These are phyloP conservation scores for Tenthredo distinguenda DNA, from an alignment of 2,888 invertebrate genomes.

Conservation along the genomic window DNA sequence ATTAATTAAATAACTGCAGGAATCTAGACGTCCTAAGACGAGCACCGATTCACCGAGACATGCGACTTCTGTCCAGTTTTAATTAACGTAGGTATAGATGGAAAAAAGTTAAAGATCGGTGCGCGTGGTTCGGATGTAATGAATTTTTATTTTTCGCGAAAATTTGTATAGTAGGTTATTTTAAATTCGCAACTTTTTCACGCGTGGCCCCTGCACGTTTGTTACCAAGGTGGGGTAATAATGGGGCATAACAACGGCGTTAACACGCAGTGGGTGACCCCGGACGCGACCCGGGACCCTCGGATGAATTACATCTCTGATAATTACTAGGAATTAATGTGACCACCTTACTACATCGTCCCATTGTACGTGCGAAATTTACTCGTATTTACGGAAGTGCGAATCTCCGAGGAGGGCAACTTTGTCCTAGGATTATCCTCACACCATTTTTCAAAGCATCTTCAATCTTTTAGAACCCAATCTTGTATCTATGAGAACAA, in stretches of 20 bases:
- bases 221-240: conserved; percentile 62
- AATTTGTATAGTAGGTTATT: conserved; percentile 1
- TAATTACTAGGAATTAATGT: conserved; percentile 70
- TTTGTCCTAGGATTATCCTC: conserved; percentile 11
- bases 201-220: conserved; percentile 43
- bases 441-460: neutral
- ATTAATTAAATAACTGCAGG: conserved; percentile 58
- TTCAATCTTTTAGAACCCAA: neutral
- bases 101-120: neutral
- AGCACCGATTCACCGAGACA: neutral
- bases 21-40: conserved; percentile 47
- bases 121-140: neutral
- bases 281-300: conserved; percentile 74
- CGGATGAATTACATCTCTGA: conserved; percentile 75
- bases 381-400: conserved; percentile 19
- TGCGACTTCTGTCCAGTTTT: neutral
- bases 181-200: conserved; percentile 44
- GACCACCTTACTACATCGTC: conserved; percentile 58
- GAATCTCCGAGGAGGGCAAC: conserved; percentile 16
- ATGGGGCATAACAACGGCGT: conserved; percentile 78
- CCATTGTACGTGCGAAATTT: conserved; percentile 57
- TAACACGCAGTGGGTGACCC: conserved; percentile 76
- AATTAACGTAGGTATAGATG: neutral
- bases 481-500: neutral
- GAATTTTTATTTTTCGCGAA: neutral